phyloP scores from a whole-genome alignment of 2,113 vertebrate genomes.

The Chrysemys picta region DNA sequence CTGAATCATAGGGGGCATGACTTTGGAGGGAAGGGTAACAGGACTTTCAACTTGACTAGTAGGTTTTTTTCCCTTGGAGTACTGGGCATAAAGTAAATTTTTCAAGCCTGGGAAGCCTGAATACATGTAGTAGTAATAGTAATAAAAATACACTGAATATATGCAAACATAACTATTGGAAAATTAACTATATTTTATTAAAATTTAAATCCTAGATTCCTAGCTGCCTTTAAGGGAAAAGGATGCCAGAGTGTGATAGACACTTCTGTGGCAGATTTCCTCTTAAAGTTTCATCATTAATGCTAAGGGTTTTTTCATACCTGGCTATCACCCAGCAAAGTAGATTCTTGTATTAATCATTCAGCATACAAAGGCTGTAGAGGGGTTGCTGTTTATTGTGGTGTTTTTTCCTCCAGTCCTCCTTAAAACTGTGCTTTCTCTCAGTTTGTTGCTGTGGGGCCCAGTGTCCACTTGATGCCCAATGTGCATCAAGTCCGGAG shows the following conservation, averaged over 20 bases:
- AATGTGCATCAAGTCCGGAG: too few species aligned
- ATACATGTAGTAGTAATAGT: background rate
- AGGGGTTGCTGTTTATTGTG: too few species aligned
- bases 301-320: background rate
- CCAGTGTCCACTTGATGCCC: too few species aligned
- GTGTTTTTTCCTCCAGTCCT: too few species aligned
- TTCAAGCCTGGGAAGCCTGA: background rate
- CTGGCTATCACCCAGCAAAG: background rate
- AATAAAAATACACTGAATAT: too few species aligned
- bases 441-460: too few species aligned
- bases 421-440: too few species aligned
- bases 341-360: background rate
- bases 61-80: background rate
- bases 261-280: background rate
- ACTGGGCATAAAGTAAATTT: background rate
- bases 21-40: background rate
- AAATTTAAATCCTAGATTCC: background rate
- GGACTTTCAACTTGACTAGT: too few species aligned
- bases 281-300: background rate
- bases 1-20: background rate
- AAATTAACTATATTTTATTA: too few species aligned
- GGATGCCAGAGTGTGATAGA: background rate
- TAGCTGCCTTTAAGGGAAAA: background rate
- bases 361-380: too few species aligned
- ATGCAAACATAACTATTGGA: too few species aligned